These are phyloP conservation scores for Ischnura elegans DNA, from an alignment of 2,888 invertebrate species.

Conservation along the genomic window DNA sequence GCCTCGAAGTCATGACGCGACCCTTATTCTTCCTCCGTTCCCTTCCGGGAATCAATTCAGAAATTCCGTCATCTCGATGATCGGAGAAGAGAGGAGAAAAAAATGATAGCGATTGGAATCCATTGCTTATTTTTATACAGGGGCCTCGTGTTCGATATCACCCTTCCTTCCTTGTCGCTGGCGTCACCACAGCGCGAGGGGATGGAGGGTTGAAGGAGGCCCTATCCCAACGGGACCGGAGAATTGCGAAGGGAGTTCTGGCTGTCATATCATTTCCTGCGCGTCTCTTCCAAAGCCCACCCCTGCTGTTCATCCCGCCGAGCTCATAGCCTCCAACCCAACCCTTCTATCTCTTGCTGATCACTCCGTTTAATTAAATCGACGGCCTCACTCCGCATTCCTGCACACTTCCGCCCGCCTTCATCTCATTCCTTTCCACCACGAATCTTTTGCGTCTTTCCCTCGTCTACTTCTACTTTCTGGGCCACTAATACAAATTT, in stretches of 20 bases:
- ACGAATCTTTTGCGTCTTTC: not conserved
- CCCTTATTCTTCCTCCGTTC: too few species aligned
- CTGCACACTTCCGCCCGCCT: not conserved
- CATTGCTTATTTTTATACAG: not conserved
- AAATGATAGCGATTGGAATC: not conserved
- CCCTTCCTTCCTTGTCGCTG: not conserved
- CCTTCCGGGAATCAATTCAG: not conserved
- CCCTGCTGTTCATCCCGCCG: not conserved
- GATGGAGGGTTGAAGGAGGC: not conserved
- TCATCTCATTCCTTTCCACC: not conserved
- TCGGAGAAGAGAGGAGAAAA: too few species aligned
- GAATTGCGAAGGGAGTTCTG: not conserved
- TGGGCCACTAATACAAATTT: not conserved
- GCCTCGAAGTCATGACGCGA: not conserved
- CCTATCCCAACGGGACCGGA: not conserved
- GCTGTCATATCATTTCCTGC: conserved; percentile 20
- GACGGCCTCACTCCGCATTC: not conserved
- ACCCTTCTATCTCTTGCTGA: conserved; percentile 22
- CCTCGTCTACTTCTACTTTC: not conserved
- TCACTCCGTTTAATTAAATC: conserved; percentile 59
- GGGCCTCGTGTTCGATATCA: not conserved
- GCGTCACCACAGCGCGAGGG: not conserved
- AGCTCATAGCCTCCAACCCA: not conserved
- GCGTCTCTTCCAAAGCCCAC: not conserved
- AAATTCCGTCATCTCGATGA: not conserved